phyloP scores from a whole-genome alignment of 2,888 invertebrate genomes.

The Dioctria rufipes region DNA sequence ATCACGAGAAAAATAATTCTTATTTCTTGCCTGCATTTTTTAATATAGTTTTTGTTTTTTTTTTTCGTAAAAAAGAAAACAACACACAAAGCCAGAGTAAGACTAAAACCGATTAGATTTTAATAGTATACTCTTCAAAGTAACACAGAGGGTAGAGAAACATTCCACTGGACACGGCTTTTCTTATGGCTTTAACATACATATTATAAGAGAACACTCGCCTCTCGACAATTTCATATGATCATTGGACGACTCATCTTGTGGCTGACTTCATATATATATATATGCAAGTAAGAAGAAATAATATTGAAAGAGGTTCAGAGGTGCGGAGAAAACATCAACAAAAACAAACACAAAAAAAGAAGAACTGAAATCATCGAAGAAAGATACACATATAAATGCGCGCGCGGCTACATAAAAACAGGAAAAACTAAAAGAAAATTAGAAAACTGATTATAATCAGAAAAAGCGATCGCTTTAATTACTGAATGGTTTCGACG shows the following conservation, averaged over 20 bases:
- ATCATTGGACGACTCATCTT: slow-evolving; percentile 23
- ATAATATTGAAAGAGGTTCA: slow-evolving; percentile 1
- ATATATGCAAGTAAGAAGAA: not conserved
- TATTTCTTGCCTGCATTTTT: not conserved
- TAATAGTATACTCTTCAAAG: slow-evolving; percentile 30
- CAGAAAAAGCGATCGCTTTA: slow-evolving; percentile 54
- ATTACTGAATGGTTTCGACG: slow-evolving; percentile 51
- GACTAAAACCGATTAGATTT: slow-evolving; percentile 49
- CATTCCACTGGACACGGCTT: slow-evolving; percentile 14
- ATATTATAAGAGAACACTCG: not conserved
- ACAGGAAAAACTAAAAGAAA: slow-evolving; percentile 53
- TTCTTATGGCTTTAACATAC: not conserved
- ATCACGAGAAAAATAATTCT: slow-evolving; percentile 27
- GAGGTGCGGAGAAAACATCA: slow-evolving; percentile 4
- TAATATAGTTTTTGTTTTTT: not conserved
- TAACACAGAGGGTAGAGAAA: slow-evolving; percentile 20
- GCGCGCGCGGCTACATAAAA: slow-evolving; percentile 28
- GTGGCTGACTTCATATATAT: slow-evolving; percentile 11
- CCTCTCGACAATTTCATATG: slow-evolving; percentile 37
- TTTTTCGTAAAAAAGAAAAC: not conserved
- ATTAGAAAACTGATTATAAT: slow-evolving; percentile 53
- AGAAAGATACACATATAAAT: slow-evolving; percentile 31
- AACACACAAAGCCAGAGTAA: slow-evolving; percentile 2
- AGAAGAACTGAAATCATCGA: slow-evolving; percentile 36
- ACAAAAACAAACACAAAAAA: slow-evolving; percentile 17